Evolutionary conservation across 2,797 vertebrate genomes (phyloP), one percentile per base, ranked within the genome.

Genomic region (Melanotaenia nigrans): DNA sequence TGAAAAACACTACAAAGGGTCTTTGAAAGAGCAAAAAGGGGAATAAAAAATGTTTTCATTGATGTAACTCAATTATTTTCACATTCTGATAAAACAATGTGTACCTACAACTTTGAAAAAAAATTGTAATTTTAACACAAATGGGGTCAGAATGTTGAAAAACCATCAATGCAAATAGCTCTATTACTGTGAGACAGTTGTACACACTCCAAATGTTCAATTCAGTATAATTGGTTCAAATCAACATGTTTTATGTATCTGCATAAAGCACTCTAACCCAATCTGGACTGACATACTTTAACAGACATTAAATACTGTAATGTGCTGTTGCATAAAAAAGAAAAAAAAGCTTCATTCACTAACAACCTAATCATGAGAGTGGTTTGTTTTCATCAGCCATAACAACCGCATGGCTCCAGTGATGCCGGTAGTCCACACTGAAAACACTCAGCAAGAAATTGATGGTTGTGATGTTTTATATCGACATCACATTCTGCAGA

Each of bases 211-310:
- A 55, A 28, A 5, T 54, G 53, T 54, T 28, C 13, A 51, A 10
- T 51, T 51, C n/a, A 51, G 22, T 9, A 51, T 11, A 51, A 22
- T 14, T 28, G 24, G 24, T 54, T 54, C 53, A 54, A 28, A 55
- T 25, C 53, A 28, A 1, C 24, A 71, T 74, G 66, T 79, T 77
- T 82, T 58, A 18, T 61, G 56, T 24, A 62, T 78, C 72, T 73
- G 57, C 74, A 85, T 72, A 75, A 81, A 47, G 62, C 81, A 89
- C 81, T 78, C 77, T 40, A 71, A 32, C 25, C 45, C 79, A 75
- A 83, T 78, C 13, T 55, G 14, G 53, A 12, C 14, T 51, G 49
- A 8, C 49, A 11, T 13, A 22, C 10, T 28, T 25, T 25, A 55
- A 28, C 47, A 40, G 47, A 67, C 55, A 71, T 28, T 55, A 62